Evolutionary conservation across 2,113 vertebrate genomes (phyloP).

Genomic region (Stercorarius parasiticus): DNA sequence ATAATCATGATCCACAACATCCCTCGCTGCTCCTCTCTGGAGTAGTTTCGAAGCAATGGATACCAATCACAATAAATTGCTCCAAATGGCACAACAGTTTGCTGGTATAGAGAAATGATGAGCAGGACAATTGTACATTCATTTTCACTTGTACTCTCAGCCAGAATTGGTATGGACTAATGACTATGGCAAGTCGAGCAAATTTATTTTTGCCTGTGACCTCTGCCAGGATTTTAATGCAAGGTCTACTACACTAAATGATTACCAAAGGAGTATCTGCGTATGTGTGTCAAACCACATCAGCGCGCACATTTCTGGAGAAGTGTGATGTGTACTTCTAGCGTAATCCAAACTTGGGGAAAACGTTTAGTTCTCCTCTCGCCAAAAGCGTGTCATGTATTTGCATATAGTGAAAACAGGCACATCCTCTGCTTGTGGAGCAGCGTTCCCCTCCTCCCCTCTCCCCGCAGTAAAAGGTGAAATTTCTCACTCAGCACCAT

Average conservation of each 20-base stretch:
- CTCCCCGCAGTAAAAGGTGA: background rate
- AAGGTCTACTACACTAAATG: background rate
- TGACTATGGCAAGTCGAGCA: background rate
- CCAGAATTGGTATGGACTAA: constrained; percentile 20
- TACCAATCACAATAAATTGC: constrained; percentile 5
- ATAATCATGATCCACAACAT: background rate
- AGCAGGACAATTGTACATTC: constrained; percentile 6
- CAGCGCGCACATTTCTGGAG: background rate
- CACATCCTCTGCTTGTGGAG: background rate
- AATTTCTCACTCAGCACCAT: background rate
- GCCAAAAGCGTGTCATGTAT: background rate
- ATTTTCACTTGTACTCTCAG: constrained; percentile 19
- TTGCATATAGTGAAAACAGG: background rate
- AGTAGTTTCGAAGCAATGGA: background rate
- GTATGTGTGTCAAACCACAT: background rate
- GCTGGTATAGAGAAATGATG: constrained; percentile 28
- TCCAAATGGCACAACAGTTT: constrained; percentile 17
- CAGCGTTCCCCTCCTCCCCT: background rate
- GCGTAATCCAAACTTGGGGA: background rate
- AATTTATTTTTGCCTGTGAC: constrained; percentile 36
- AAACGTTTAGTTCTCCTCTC: background rate
- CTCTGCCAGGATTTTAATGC: constrained; percentile 41
- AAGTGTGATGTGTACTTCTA: background rate
- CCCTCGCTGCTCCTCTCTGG: background rate
- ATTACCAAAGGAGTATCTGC: background rate